A percentile compares a stretch with the other conserved stretches of the same genome.
Conservation (phyloP, 2,113 vertebrate species). For the Pituophis catenifer region DNA sequence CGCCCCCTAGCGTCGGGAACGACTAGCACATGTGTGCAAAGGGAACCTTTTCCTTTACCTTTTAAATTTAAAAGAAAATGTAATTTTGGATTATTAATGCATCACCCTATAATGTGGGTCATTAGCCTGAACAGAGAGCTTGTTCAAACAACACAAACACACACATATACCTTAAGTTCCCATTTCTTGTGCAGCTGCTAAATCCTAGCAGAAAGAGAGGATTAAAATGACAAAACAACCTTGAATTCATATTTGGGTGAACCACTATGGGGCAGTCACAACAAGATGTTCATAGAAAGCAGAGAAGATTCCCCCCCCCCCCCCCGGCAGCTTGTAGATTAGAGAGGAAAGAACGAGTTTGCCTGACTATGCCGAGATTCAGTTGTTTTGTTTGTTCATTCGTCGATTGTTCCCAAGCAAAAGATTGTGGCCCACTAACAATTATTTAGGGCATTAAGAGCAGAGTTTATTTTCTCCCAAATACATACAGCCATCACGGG, state of each 20-base stretch:
- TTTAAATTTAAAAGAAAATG: conserved; percentile 37
- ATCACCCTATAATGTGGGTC: conserved; percentile 51
- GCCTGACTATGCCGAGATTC: background rate
- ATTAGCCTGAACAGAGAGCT: conserved; percentile 49
- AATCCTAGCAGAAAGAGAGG: conserved; percentile 5
- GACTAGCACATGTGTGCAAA: too few species aligned
- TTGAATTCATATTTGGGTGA: conserved; percentile 63
- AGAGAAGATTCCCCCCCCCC: conserved; percentile 19
- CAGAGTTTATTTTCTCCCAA: background rate
- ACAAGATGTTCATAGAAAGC: conserved; percentile 63
- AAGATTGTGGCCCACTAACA: background rate
- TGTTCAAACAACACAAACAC: conserved; percentile 36
- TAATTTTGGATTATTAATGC: conserved; percentile 43
- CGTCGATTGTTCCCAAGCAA: background rate
- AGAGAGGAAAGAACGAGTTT: background rate
- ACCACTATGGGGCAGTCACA: conserved; percentile 69
- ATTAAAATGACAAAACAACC: conserved; percentile 24
- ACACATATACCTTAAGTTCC: conserved; percentile 49
- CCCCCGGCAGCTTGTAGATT: conserved; percentile 3
- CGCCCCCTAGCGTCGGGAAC: too few species aligned
- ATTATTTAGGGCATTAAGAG: background rate
- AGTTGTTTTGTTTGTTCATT: background rate
- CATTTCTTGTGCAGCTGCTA: conserved; percentile 42
- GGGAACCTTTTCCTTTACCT: too few species aligned
- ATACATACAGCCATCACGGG: background rate